A percentile compares a stretch with the other conserved stretches of the same genome.
These are phyloP conservation scores for Diarsia mendica DNA, from an alignment of 2,888 invertebrate genomes.

Conservation along the genomic window DNA sequence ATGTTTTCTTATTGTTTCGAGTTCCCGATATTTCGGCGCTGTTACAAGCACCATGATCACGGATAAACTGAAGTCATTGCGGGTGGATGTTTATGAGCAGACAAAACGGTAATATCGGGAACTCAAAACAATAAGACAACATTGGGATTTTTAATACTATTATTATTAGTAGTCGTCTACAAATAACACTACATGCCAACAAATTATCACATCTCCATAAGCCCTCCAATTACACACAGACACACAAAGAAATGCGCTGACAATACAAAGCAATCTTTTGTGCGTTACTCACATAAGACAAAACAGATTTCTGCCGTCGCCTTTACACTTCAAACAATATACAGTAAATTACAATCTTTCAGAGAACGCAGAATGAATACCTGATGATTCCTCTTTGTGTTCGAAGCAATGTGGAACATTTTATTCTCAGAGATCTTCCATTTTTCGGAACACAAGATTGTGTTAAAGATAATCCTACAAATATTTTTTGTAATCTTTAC, in stretches of 20 bases:
- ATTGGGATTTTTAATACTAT: no score
- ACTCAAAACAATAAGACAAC: no score
- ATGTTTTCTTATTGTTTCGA: no score
- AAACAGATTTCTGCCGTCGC: constrained; percentile 30
- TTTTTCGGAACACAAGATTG: constrained; percentile 14
- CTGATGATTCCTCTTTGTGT: constrained; percentile 39
- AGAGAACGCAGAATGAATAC: constrained; percentile 31
- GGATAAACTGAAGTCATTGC: no score
- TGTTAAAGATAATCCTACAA: not conserved
- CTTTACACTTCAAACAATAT: constrained; percentile 52
- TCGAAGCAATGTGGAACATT: constrained; percentile 20
- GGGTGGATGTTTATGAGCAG: no score
- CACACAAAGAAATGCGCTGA: constrained; percentile 19
- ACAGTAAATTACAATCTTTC: constrained; percentile 50
- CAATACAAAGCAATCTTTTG: constrained; percentile 26
- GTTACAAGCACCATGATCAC: no score
- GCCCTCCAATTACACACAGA: constrained; percentile 17
- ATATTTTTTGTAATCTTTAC: constrained; percentile 5
- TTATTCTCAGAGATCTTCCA: not conserved
- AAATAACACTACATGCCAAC: not conserved
- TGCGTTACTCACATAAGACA: constrained; percentile 33
- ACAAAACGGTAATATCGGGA: no score
- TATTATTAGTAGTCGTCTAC: no score
- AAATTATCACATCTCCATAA: constrained; percentile 6
- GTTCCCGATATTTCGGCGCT: no score